Base-by-base conservation (phyloP, 2,113 vertebrate species). In the Urocynchramus pylzowi region DNA sequence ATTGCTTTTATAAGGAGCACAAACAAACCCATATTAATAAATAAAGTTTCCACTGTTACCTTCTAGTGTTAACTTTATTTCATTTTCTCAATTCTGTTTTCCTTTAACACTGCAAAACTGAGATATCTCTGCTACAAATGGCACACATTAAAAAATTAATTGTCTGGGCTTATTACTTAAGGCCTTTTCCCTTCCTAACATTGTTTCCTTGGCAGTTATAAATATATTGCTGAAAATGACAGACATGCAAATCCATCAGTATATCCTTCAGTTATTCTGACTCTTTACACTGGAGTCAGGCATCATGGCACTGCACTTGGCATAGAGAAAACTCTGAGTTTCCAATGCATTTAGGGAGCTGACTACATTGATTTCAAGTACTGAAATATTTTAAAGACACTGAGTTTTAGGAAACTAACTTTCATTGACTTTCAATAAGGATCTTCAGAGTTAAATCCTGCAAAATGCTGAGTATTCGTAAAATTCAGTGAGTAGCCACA, bases 401-500 rank as follows among this genome's bases (percentile, higher is more conserved):
- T 60, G 73, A 87, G 49, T 68, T 91, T 95, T 95, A 87, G 78
- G 91, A 93, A 89, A 87, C 57, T 80, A 91, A 76, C 50, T 89
- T 37, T 75, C 78, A 94, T 80, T 91, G 95, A 96, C 81, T 95
- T 96, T 95, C 84, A 82, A 47, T 96, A 91, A 93, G 63, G 67
- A 61, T 61, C 50, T 85, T 93, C 75, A 44, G 91, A 69, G 53
- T 91, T 95, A 93, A 89, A 82, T 89, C 93, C 76, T 90, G 41
- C n/a, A 91, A 94, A 91, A 91, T 85, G 89, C 93, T 96, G 95
- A 96, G 70, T 77, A n/a, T 91, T 96, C 59, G 68, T 93, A 91
- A 95, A 93, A 91, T 76, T 56, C 61, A 42, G 74, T 45, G 28
- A 82, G 45, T 69, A 49, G 15, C 89, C 37, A 73, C 61, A 87